Evolutionary conservation across 2,888 invertebrate genomes (phyloP).

Genomic region (Boloria euphrosyne): DNA sequence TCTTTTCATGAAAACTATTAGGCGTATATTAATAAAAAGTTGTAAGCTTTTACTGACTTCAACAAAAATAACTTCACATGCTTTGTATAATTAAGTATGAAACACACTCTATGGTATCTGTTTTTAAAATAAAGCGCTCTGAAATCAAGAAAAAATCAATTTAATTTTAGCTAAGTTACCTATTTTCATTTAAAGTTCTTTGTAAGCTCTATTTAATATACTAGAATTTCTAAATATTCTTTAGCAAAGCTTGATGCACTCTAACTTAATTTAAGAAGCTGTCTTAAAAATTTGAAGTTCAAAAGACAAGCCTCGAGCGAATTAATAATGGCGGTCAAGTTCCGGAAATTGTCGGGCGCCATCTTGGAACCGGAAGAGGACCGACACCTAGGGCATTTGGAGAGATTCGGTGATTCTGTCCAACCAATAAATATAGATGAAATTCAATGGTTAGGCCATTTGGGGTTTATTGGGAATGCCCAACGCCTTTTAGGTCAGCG

Average conservation of each 20-base stretch:
- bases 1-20: too few species aligned
- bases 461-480: conserved; percentile 29
- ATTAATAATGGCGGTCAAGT: conserved; percentile 47
- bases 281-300: conserved; percentile 15
- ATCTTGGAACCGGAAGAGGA: conserved; percentile 47
- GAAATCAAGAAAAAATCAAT: too few species aligned
- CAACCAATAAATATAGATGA: conserved; percentile 48
- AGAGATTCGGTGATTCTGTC: conserved; percentile 44
- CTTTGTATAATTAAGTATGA: too few species aligned
- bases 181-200: too few species aligned
- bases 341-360: conserved; percentile 49
- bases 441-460: conserved; percentile 42
- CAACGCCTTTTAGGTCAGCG: conserved; percentile 22
- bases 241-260: not conserved
- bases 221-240: too few species aligned
- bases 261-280: not conserved
- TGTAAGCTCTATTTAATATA: too few species aligned
- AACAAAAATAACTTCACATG: too few species aligned
- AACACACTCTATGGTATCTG: too few species aligned
- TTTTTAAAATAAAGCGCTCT: too few species aligned
- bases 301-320: conserved; percentile 35
- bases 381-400: conserved; percentile 44
- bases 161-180: too few species aligned
- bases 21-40: too few species aligned
- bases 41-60: too few species aligned